A percentile compares a stretch with the other conserved stretches of the same genome.
phyloP scores from a whole-genome alignment of 2,888 invertebrate species.

The Oxytorus armatus region DNA sequence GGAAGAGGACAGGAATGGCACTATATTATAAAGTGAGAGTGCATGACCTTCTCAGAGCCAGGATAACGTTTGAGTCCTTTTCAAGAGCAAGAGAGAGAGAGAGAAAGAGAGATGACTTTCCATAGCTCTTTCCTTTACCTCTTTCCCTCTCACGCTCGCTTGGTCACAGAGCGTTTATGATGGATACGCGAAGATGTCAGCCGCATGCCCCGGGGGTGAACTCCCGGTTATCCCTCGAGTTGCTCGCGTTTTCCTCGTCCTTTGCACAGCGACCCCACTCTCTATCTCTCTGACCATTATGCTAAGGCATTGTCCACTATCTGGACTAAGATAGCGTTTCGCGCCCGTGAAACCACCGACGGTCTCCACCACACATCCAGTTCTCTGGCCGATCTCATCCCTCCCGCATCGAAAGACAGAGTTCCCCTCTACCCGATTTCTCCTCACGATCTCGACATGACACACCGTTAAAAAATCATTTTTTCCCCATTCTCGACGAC shows the following conservation, averaged over 20 bases:
- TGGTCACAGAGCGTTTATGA: slow-evolving; percentile 73
- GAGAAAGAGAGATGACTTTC: slow-evolving; percentile 49
- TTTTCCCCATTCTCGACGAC: slow-evolving; percentile 66
- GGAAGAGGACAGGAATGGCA: slow-evolving; percentile 61
- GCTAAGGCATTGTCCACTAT: slow-evolving; percentile 84
- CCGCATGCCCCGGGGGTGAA: slow-evolving; percentile 80
- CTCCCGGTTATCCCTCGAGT: slow-evolving; percentile 67
- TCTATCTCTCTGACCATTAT: slow-evolving; percentile 81
- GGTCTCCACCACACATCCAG: slow-evolving; percentile 67
- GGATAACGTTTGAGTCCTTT: slow-evolving; percentile 50
- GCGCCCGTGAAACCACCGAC: slow-evolving; percentile 57
- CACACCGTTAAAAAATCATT: slow-evolving; percentile 83
- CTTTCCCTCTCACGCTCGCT: slow-evolving; percentile 38
- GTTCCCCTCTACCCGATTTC: slow-evolving; percentile 13
- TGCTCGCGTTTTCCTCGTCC: slow-evolving; percentile 68
- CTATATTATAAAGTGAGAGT: slow-evolving; percentile 80
- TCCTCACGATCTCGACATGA: slow-evolving; percentile 63
- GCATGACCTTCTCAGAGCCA: slow-evolving; percentile 61
- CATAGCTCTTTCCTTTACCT: slow-evolving; percentile 21
- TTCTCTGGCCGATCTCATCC: slow-evolving; percentile 41
- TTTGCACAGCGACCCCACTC: slow-evolving; percentile 66
- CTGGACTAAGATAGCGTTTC: slow-evolving; percentile 80
- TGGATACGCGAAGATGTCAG: slow-evolving; percentile 83
- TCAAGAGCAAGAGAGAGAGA: slow-evolving; percentile 47
- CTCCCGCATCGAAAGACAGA: too few relatives aligned